Base-by-base conservation (phyloP, 2,113 vertebrate species). In the Pseudorhombus dupliciocellatus region DNA sequence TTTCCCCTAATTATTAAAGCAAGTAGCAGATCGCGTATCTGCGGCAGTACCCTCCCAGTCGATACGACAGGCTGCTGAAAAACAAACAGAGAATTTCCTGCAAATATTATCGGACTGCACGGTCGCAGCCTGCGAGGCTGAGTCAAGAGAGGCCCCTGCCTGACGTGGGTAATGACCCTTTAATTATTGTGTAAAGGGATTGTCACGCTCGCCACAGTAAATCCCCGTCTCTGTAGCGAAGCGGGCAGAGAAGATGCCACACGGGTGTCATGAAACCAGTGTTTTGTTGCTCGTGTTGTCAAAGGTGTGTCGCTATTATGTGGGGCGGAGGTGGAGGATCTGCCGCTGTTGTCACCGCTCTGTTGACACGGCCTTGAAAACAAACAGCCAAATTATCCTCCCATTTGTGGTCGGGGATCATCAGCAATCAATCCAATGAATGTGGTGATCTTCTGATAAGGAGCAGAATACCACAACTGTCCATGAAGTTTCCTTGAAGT, bases 181-280 rank as follows among this genome's bases (percentile, higher is more conserved):
- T 83, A 82, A 83, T 86, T 75, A 78, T 86, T 86, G 80, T 84
- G 83, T 77, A 83, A 85, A 84, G 40, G 84, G 65, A 48, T 82
- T 86, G 75, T 87, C 70, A 80, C 51, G 0, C 63, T 82, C 22
- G 78, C 85, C 86, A 1, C 81, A 77, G 81, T 81, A 88, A 89
- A 91, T 88, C 89, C 84, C 60, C 62, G 55, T 57, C 52, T 80
- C 65, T 86, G 73, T 75, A 70, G 77, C 59, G 20, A 11, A 79
- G 64, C 75, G 51, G 53, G 77, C 63, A 31, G 8, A 81, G 65
- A 77, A 56, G 57, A 56, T 30, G 58, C 68, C 42, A 12, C n/a
- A 18, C 63, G 61, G 62, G 66, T 60, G 63, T 75, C 62, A 72
- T 52, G 18, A 78, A 76, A 80, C 68, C 83, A 24, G 51, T 84